Evolutionary conservation across 2,888 invertebrate species (phyloP).

Genomic region (Rotaria socialis): DNA sequence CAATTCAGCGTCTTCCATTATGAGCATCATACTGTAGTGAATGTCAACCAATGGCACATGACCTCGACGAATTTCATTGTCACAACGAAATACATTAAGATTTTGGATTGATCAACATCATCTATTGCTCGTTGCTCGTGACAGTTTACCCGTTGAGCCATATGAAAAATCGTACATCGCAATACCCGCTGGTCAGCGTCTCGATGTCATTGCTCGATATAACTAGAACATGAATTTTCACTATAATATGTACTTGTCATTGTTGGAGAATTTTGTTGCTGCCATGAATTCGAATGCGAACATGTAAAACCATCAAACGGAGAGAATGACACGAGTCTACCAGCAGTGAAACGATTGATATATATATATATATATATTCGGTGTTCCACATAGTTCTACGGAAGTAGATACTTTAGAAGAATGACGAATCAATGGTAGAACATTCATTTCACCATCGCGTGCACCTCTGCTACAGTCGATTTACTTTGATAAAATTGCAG

Average conservation of each 20-base stretch:
- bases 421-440: no score
- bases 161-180: conserved; percentile 49
- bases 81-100: not conserved
- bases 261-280: no score
- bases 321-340: no score
- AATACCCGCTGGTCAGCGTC: conserved; percentile 52
- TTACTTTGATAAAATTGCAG: no score
- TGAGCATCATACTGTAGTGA: not conserved
- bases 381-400: no score
- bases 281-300: no score
- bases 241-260: no score
- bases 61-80: not conserved
- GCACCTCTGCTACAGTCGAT: not conserved
- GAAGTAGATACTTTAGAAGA: no score
- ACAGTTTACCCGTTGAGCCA: conserved; percentile 50
- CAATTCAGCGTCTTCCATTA: not conserved
- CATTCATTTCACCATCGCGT: not conserved
- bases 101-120: conserved; percentile 48
- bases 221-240: not conserved
- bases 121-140: conserved; percentile 50
- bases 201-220: conserved; percentile 50
- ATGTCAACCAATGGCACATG: not conserved
- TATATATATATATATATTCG: no score
- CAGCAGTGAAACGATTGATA: no score
- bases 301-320: no score